A percentile compares a stretch with the other conserved stretches of the same genome.
phyloP scores from a whole-genome alignment of 2,113 vertebrate genomes.

The Abramis brama region DNA sequence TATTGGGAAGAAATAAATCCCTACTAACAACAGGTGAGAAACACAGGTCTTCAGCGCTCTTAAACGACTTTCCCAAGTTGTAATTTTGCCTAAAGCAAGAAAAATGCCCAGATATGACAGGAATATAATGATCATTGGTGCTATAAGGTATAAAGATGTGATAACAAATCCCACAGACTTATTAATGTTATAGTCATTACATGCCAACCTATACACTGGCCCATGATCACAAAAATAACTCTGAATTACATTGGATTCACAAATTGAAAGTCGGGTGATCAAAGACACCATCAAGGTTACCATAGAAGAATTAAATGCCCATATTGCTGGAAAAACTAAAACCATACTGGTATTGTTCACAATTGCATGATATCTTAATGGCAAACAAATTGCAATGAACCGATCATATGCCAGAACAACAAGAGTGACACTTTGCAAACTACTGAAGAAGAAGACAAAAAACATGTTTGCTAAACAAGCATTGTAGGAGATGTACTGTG shows the following conservation, averaged over 20 bases:
- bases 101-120: constrained; percentile 49
- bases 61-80: constrained; percentile 44
- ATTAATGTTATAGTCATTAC: constrained; percentile 53
- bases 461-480: constrained; percentile 70
- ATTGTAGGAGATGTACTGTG: constrained; percentile 62
- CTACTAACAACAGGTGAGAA: constrained; percentile 52
- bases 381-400: constrained; percentile 71
- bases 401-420: constrained; percentile 70
- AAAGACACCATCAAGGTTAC: constrained; percentile 45
- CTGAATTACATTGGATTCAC: constrained; percentile 49
- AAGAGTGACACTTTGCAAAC: constrained; percentile 67
- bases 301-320: constrained; percentile 51
- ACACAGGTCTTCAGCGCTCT: constrained; percentile 57
- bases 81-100: constrained; percentile 51
- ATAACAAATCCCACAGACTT: constrained; percentile 18
- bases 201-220: constrained; percentile 54
- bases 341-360: constrained; percentile 65
- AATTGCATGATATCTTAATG: constrained; percentile 61
- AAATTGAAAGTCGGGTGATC: constrained; percentile 67
- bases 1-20: constrained; percentile 48
- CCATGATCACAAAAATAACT: constrained; percentile 63
- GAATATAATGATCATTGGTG: constrained; percentile 52
- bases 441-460: constrained; percentile 67
- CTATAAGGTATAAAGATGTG: constrained; percentile 28
- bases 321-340: constrained; percentile 58